phyloP scores from a whole-genome alignment of 2,888 invertebrate species.

The Didymodactylos carnosus region DNA sequence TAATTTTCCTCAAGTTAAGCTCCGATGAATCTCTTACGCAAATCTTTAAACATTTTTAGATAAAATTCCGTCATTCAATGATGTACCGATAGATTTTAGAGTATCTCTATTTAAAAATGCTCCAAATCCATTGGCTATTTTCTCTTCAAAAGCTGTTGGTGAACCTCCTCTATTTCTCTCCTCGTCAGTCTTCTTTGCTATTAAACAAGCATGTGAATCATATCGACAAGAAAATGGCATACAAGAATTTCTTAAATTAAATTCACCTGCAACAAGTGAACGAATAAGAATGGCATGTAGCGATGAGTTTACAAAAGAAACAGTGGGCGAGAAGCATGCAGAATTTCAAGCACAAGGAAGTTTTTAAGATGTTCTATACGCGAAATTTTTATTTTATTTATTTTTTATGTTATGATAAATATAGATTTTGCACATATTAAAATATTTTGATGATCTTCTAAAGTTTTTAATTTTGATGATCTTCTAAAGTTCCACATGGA shows the following conservation, averaged over 20 bases:
- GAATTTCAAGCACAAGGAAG: neutral
- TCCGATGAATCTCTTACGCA: no score
- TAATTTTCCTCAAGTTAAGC: conserved; percentile 16
- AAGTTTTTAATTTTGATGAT: no score
- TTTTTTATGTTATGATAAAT: no score
- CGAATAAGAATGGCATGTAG: conserved; percentile 15
- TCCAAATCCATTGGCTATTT: conserved; percentile 9
- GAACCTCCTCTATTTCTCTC: conserved; percentile 25
- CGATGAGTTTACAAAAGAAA: neutral
- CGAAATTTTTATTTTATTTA: no score
- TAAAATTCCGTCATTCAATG: conserved; percentile 23
- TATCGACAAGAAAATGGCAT: conserved; percentile 20
- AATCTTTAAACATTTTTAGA: no score
- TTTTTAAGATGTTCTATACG: neutral
- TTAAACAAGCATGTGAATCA: conserved; percentile 24
- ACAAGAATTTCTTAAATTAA: conserved; percentile 17
- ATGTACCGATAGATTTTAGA: conserved; percentile 15
- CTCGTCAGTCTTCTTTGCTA: conserved; percentile 22
- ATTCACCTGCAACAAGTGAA: conserved; percentile 25
- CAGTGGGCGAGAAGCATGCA: neutral
- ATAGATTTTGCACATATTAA: no score
- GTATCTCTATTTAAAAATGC: conserved; percentile 17
- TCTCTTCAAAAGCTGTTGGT: conserved; percentile 18
- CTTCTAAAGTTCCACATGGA: no score
- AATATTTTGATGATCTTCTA: no score